These are phyloP conservation scores for Lasioglossum marginatum DNA, from an alignment of 2,888 invertebrate genomes.

Conservation along the genomic window DNA sequence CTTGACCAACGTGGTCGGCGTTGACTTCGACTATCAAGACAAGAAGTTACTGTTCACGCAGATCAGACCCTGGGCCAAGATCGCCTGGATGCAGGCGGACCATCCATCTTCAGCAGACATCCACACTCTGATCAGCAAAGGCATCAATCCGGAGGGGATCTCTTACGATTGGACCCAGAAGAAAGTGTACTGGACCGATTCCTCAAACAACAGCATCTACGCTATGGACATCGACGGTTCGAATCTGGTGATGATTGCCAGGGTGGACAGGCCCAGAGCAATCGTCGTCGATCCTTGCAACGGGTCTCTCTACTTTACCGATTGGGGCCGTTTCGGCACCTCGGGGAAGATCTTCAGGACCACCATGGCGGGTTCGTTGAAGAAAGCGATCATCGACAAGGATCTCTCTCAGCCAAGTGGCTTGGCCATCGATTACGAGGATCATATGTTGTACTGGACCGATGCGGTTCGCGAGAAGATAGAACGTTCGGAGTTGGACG, in stretches of 20 bases:
- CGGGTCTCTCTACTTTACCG: slow-evolving; percentile 97
- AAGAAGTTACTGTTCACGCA: slow-evolving; percentile 96
- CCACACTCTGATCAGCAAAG: slow-evolving; percentile 90
- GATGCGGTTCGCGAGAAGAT: slow-evolving; percentile 98
- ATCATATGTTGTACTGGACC: slow-evolving; percentile 97
- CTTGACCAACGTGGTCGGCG: slow-evolving; percentile 96
- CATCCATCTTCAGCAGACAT: slow-evolving; percentile 88
- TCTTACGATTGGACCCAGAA: slow-evolving; percentile 99
- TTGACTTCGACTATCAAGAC: slow-evolving; percentile 97
- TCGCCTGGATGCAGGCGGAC: slow-evolving; percentile 92
- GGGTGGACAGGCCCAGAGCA: slow-evolving; percentile 96
- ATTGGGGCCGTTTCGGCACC: slow-evolving; percentile 97
- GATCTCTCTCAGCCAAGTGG: slow-evolving; percentile 98
- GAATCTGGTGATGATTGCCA: slow-evolving; percentile 95
- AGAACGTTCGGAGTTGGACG: slow-evolving; percentile 95
- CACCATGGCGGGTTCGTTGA: slow-evolving; percentile 98
- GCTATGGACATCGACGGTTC: slow-evolving; percentile 96
- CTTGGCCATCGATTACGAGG: slow-evolving; percentile 97
- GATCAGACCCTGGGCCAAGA: slow-evolving; percentile 95
- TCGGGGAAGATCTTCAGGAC: slow-evolving; percentile 97
- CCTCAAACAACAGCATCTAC: slow-evolving; percentile 96
- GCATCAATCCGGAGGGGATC: slow-evolving; percentile 96
- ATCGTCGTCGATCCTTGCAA: slow-evolving; percentile 99
- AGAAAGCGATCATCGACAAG: slow-evolving; percentile 94
- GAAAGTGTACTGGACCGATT: slow-evolving; percentile 99